phyloP scores from a whole-genome alignment of 35 echinoderm and acorn worm genomes.

The Ptychodera flava region DNA sequence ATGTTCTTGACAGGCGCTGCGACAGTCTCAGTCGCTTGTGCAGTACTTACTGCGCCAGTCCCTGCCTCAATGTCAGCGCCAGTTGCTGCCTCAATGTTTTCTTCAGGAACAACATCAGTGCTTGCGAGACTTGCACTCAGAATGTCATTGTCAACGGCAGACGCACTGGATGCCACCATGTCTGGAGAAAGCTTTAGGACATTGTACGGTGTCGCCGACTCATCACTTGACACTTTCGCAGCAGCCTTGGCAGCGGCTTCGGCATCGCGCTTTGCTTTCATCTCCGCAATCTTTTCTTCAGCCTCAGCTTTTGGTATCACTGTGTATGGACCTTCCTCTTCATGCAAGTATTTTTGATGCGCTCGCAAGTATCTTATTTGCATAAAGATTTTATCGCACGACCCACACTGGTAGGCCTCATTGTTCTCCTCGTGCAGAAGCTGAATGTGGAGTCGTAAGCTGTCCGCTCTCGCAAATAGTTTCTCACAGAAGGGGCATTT shows the following conservation, averaged over 20 bases:
- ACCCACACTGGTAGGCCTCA: neutral
- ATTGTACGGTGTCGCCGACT: neutral
- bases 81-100: neutral
- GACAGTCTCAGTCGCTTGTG: neutral
- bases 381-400: neutral
- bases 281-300: neutral
- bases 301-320: neutral
- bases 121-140: too few relatives aligned
- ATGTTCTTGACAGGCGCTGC: neutral
- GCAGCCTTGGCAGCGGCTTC: neutral
- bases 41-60: too few relatives aligned
- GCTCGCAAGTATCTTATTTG: neutral
- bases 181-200: neutral
- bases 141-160: neutral
- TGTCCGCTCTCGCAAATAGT: neutral
- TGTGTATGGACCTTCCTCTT: neutral
- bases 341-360: neutral
- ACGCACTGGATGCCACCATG: neutral
- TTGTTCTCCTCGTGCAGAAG: neutral
- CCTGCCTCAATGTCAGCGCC: neutral
- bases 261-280: neutral
- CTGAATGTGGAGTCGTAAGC: neutral
- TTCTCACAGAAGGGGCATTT: slow-evolving; percentile 73
- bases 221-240: neutral
- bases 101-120: too few relatives aligned